phyloP scores from a whole-genome alignment of 2,888 invertebrate genomes.

The Leucoma salicis region DNA sequence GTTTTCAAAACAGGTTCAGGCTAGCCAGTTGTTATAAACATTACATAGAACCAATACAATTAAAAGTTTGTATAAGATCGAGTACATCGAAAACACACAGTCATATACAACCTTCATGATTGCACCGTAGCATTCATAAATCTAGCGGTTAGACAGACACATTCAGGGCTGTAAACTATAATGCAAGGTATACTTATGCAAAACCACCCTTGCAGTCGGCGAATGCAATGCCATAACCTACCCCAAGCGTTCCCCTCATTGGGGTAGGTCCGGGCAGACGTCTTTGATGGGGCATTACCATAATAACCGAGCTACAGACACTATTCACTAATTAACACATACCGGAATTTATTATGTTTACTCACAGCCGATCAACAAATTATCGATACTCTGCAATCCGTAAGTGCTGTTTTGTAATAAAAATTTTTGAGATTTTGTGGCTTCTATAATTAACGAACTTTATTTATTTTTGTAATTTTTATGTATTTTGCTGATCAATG shows the following conservation, averaged over 20 bases:
- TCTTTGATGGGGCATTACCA: slow-evolving; percentile 70
- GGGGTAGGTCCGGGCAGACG: slow-evolving; percentile 69
- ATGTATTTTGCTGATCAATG: too few species aligned
- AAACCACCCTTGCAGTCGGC: slow-evolving; percentile 72
- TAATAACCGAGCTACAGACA: slow-evolving; percentile 53
- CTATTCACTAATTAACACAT: slow-evolving; percentile 41
- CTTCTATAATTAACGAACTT: too few species aligned
- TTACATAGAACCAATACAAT: too few species aligned
- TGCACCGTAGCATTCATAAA: slow-evolving; percentile 68
- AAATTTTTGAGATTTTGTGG: too few species aligned
- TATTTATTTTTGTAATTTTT: too few species aligned
- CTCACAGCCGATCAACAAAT: slow-evolving; percentile 25
- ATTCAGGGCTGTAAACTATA: slow-evolving; percentile 58
- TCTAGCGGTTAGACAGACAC: slow-evolving; percentile 68
- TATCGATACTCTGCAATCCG: neutral
- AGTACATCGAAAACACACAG: slow-evolving; percentile 39
- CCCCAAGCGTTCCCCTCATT: slow-evolving; percentile 72
- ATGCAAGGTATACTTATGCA: slow-evolving; percentile 64
- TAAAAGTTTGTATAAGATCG: too few species aligned
- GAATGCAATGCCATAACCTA: slow-evolving; percentile 77
- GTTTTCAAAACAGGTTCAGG: too few species aligned
- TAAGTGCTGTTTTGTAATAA: neutral
- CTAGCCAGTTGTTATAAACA: too few species aligned
- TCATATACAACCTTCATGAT: slow-evolving; percentile 59
- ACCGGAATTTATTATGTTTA: slow-evolving; percentile 29